phyloP scores from a whole-genome alignment of 2,113 vertebrate species.

The Xyrauchen texanus region DNA sequence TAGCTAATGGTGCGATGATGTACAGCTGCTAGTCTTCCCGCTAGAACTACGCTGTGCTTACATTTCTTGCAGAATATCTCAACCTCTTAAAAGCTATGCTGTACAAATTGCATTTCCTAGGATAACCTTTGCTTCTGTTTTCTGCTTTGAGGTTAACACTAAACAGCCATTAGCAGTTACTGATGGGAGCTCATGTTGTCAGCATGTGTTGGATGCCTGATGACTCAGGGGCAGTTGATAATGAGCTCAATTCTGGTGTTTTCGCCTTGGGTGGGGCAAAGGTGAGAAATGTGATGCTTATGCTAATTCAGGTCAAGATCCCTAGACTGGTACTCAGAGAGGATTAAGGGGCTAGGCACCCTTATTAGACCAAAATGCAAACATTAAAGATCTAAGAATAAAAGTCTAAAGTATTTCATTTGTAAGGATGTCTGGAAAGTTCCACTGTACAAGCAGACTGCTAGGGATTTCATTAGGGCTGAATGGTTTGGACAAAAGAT shows the following conservation, averaged over 20 bases:
- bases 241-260: conserved; percentile 29
- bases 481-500: no score
- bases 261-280: conserved; percentile 19
- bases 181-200: conserved; percentile 29
- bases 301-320: conserved; percentile 44
- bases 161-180: conserved; percentile 37
- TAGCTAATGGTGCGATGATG: no score
- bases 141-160: conserved; percentile 31
- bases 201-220: background rate
- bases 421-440: no score
- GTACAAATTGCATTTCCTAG: conserved; percentile 19
- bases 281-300: conserved; percentile 42
- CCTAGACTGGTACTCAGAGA: background rate
- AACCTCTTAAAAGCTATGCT: background rate
- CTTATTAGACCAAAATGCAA: no score
- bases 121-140: conserved; percentile 18
- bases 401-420: no score
- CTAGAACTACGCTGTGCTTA: no score
- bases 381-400: no score
- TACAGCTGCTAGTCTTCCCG: no score
- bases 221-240: conserved; percentile 25
- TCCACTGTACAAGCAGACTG: no score
- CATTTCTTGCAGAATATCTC: background rate
- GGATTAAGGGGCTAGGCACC: background rate
- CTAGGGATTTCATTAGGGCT: no score